Evolutionary conservation across 2,797 vertebrate genomes (phyloP), one percentile per base, ranked within the genome.

Genomic region (Macroramphosus scolopax): DNA sequence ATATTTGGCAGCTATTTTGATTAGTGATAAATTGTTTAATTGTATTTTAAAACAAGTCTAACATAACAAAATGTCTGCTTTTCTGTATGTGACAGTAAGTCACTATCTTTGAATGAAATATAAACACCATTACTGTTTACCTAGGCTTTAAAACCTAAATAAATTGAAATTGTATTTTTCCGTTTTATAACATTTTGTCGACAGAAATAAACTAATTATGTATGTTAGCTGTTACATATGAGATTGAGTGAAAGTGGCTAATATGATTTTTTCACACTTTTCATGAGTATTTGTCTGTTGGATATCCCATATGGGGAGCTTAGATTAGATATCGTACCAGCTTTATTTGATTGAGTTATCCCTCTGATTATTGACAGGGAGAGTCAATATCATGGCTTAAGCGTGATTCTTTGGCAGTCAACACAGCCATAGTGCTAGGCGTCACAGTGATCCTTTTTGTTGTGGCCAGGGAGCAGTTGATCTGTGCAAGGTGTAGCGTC

Each of bases 321-420:
- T 39, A 0, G 49, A 77, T 70, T 40, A 41, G 40, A 63, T 46
- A 50, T 39, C 5, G 16, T 12, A 34, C 31, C 43, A 58, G 50
- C 15, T 63, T 45, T 62, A 54, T 61, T 81, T 73, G 62, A 82
- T 84, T 84, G 78, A 75, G 75, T 81, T 74, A 68, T 67, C 62
- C 37, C 8, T 37, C 13, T 46, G 47, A 63, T 68, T 77, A 69
- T 71, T 75, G 76, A 80, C 63, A 41, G 58, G 36, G 35, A 66
- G 57, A 68, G 59, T 52, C 58, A 58, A 68, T 75, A 60, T 70
- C 39, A 1, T 40, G 48, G 64, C 70, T 82, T 80, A 74, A 78
- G 55, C 2, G 26, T 53, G 70, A 83, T 80, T 67, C 57, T 70
- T 63, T 84, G 70, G 78, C 76, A 83, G 70, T 51, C 53, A 30